Evolutionary conservation across 2,888 invertebrate species (phyloP), one percentile per base, ranked within the genome.

Genomic region (Agriopis marginaria): DNA sequence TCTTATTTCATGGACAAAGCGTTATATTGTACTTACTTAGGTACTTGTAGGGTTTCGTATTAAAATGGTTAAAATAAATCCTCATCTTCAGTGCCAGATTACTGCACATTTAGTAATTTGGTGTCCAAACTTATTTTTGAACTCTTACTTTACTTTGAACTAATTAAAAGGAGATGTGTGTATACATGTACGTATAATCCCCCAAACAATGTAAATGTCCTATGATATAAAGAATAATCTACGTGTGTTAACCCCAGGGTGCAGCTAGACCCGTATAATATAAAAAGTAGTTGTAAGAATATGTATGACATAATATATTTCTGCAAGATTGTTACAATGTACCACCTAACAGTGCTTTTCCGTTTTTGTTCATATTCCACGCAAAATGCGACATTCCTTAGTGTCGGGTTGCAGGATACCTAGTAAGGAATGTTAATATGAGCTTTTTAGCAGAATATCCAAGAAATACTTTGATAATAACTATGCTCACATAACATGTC

Each of bases 341-440:
- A 66, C 53, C 64, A 63, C 10, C 55, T 71, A 74, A 70, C 74
- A 66, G 72, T 67, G 42, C 17, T 62, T 73, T 63, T 54, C 47
- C 66, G 68, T 75, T 73, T 70, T 76, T 72, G 72, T 70, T 70
- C 61, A 55, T 66, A 73, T 65, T 66, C 58, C 45, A 42, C 60
- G 63, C 58, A 32, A 12, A 45, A 72, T 70, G 74, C 73, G 55
- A 69, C 70, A 74, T 63, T 70, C 62, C 45, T 32, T 32, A 47
- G 65, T 63, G 64, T 68, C 63, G 40, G 55, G 66, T 59, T 62
- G 58, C n/a, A 42, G 0, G n/a, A n/a, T 62, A 9, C 5, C 47
- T 44, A 32, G 17, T 61, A 58, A 54, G 56, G 61, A 71, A 72
- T 72, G 56, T 65, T 71, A 68, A 71, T 68, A 58, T 54, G 51